Base-by-base conservation (phyloP, 1,140 invertebrate genomes). In the Saccostrea glomerata region DNA sequence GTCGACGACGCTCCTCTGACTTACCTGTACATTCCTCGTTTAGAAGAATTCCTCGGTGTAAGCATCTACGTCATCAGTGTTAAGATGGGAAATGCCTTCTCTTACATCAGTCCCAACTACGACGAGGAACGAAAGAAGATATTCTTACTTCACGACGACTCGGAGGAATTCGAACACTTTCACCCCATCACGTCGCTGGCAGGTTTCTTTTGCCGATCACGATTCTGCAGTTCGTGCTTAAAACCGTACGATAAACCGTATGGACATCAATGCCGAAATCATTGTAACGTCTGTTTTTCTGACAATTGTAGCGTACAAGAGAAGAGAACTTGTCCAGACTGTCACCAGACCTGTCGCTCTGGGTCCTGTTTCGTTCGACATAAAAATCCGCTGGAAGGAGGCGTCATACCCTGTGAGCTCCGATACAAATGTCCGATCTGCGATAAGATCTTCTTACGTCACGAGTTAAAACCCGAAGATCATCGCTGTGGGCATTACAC, bases 191-290 rank as follows among this genome's bases (percentile, higher is more conserved):
- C 40, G 47, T 70, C 15, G 40, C 36, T 86, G 20, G 54, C 54
- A 20, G 85, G 85, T 47, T 86, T 86, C 47, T 86, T 86, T 25
- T n/a, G 15, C 7, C 30, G 55, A 25, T 56, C 66, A 17, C 15
- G 82, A n/a, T 87, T 87, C 55, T 83, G 86, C 25, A 73, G 56
- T 20, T 77, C 55, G 7, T 87, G 86, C 60, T 36, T 87, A 20
- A 87, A 87, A 87, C 86, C 77, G 20, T 87, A 87, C 36, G 55
- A 87, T 15, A 87, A 86, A 86, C 60, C 66, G 70, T 30, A 73
- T 13, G 15, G 25, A 82, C 86, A 87, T 25, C 6, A n/a, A 25
- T 87, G 86, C n/a, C 17, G 6, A 25, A 83, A 70, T 12, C 63
- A 40, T 23, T 82, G 86, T 30, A 30, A 86, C 56, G 54, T 87